Evolutionary conservation across 2,888 invertebrate species (phyloP).

Genomic region (Microplitis manilae): DNA sequence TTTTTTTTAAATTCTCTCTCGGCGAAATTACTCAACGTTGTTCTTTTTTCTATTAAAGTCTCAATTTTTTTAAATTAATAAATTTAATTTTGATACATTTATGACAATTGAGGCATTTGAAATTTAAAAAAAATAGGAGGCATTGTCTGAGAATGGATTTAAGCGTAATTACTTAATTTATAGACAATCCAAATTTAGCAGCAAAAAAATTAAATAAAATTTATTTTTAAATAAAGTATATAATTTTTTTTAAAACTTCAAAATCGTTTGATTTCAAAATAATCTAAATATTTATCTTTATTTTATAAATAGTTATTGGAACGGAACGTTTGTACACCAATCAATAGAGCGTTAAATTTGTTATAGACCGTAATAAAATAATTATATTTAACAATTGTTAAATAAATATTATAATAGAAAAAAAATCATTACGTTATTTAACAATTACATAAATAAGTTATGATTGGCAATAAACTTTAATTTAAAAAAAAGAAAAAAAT

Average conservation of each 20-base stretch:
- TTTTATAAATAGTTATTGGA: slow-evolving; percentile 44
- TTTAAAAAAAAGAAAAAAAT: slow-evolving; percentile 1
- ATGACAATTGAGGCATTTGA: too few relatives aligned
- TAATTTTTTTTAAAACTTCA: slow-evolving; percentile 17
- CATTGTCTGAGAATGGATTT: too few relatives aligned
- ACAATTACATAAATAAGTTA: slow-evolving; percentile 24
- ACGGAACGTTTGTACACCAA: slow-evolving; percentile 44
- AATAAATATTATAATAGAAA: background rate
- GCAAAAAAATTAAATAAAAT: too few relatives aligned
- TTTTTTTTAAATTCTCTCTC: too few relatives aligned
- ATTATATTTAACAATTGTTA: background rate
- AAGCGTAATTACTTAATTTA: too few relatives aligned
- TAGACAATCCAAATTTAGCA: too few relatives aligned
- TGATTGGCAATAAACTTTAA: background rate
- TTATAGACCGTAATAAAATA: slow-evolving; percentile 1
- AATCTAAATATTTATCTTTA: slow-evolving; percentile 14
- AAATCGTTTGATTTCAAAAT: slow-evolving; percentile 39
- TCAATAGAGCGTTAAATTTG: slow-evolving; percentile 47
- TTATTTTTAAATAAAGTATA: too few relatives aligned
- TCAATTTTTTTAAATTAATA: too few relatives aligned
- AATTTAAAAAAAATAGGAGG: too few relatives aligned
- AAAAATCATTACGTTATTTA: background rate
- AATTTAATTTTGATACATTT: too few relatives aligned
- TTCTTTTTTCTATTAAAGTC: too few relatives aligned
- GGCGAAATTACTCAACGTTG: too few relatives aligned